Percentiles rank a stretch among this genome's conserved stretches.
Conservation (phyloP, 2,113 vertebrate genomes). For the Rhegmatorhina hoffmannsi region DNA sequence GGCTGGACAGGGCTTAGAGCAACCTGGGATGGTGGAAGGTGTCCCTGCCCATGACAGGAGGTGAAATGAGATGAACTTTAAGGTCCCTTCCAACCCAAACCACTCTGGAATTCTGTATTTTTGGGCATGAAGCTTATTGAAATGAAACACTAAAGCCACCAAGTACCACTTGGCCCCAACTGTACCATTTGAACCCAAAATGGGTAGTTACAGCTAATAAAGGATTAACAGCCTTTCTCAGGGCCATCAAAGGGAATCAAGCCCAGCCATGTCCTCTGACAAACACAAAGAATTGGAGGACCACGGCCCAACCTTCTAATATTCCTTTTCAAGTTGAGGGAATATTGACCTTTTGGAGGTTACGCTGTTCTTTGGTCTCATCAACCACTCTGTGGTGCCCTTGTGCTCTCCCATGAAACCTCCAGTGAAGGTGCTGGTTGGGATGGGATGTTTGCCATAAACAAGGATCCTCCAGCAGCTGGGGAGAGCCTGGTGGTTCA, state of each 20-base stretch:
- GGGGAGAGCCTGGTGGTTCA: neutral
- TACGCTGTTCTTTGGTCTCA: neutral
- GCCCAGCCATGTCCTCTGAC: neutral
- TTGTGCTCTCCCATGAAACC: neutral
- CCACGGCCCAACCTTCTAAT: neutral
- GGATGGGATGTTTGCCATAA: neutral
- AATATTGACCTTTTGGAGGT: neutral
- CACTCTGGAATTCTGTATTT: neutral
- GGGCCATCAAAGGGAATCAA: slow-evolving; percentile 37
- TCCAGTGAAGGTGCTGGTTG: too few relatives aligned
- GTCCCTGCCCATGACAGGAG: neutral
- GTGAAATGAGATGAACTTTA: neutral
- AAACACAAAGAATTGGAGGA: slow-evolving; percentile 19
- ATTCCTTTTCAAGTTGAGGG: slow-evolving; percentile 29
- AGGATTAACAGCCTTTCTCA: neutral
- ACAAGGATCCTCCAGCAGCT: neutral
- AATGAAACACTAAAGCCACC: neutral
- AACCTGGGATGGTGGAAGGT: neutral
- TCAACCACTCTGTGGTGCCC: neutral
- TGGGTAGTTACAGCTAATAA: neutral
- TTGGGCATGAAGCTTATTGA: neutral
- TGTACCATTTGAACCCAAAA: neutral
- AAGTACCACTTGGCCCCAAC: neutral
- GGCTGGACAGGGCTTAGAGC: neutral
- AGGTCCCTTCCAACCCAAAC: neutral